These are phyloP conservation scores for Esox lucius DNA, from an alignment of 2,797 vertebrate species.

Conservation along the genomic window DNA sequence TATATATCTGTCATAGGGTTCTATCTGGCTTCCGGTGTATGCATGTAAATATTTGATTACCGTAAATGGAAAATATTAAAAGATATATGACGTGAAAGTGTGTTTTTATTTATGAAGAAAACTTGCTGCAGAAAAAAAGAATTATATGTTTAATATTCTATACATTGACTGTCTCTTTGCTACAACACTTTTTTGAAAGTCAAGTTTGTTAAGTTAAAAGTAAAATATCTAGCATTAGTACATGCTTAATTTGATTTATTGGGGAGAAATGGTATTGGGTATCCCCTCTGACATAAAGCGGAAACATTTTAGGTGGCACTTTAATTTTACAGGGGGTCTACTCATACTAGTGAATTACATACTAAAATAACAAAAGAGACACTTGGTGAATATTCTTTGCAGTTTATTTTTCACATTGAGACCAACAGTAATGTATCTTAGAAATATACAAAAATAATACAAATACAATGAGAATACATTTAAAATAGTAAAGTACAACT, in stretches of 20 bases:
- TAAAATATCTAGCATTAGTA: neutral
- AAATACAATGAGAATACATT: too few relatives aligned
- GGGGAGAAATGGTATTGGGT: neutral
- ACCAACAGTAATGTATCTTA: too few relatives aligned
- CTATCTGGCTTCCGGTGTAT: slow-evolving; percentile 51
- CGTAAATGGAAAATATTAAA: slow-evolving; percentile 64
- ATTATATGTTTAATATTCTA: slow-evolving; percentile 27
- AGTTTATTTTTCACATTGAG: too few relatives aligned
- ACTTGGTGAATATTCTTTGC: neutral
- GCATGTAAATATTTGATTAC: slow-evolving; percentile 73
- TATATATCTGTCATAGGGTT: slow-evolving; percentile 55
- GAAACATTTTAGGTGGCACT: neutral
- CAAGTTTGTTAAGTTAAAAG: neutral
- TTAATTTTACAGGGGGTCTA: neutral
- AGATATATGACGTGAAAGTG: slow-evolving; percentile 50
- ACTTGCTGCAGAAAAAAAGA: slow-evolving; percentile 33
- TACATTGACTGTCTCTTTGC: slow-evolving; percentile 49
- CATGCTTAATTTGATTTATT: neutral
- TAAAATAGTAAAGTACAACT: too few relatives aligned
- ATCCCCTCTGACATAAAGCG: neutral
- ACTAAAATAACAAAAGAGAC: too few relatives aligned
- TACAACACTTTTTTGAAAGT: slow-evolving; percentile 20
- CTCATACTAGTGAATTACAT: too few relatives aligned
- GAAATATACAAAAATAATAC: too few relatives aligned
- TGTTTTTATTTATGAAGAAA: slow-evolving; percentile 37